phyloP scores from a whole-genome alignment of 2,113 vertebrate species.

The Crotalus tigris region DNA sequence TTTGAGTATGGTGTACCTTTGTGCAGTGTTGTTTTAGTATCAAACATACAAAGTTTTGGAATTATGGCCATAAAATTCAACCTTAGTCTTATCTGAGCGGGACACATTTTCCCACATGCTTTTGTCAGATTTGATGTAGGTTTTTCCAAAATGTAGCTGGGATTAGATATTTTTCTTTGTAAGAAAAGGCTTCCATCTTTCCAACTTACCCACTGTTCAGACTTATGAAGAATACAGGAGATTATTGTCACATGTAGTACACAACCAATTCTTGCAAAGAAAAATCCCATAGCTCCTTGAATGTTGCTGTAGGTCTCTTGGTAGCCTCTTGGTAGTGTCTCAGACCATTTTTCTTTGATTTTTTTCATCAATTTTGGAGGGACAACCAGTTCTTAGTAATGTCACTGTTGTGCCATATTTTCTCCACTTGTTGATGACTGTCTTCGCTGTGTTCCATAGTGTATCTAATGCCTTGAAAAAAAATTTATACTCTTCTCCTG shows the following conservation, averaged over 20 bases:
- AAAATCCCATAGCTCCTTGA: background rate
- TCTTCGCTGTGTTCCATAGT: background rate
- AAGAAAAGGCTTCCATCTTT: background rate
- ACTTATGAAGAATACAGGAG: background rate
- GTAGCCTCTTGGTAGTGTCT: background rate
- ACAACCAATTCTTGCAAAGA: background rate
- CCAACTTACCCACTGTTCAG: background rate
- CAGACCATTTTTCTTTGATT: background rate
- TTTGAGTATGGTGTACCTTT: background rate
- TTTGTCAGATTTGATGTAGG: background rate
- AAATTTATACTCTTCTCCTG: background rate
- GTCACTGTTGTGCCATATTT: background rate
- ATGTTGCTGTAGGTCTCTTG: background rate
- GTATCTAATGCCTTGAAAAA: background rate
- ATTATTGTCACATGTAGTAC: background rate
- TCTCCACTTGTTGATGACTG: background rate
- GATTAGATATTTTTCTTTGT: background rate
- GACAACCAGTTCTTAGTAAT: background rate
- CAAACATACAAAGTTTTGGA: background rate
- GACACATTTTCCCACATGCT: background rate
- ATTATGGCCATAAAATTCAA: background rate
- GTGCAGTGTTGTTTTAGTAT: background rate
- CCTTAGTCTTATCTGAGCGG: background rate
- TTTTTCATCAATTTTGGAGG: background rate
- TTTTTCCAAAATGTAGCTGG: background rate